Base-by-base conservation (phyloP, 2,888 invertebrate species). In the Apodemia duryi region DNA sequence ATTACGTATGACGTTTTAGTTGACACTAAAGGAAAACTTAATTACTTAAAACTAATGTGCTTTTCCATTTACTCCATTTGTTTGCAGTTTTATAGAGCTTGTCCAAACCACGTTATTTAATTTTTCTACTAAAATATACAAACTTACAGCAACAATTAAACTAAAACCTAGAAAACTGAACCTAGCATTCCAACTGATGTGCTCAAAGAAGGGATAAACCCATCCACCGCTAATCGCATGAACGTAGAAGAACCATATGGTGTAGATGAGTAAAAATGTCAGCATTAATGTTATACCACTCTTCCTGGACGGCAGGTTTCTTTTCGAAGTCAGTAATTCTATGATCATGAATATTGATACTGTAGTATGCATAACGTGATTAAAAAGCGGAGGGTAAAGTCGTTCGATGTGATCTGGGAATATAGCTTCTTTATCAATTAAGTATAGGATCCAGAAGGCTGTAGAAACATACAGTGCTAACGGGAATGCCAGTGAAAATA, bases 121-220 rank as follows among this genome's bases (percentile, higher is more conserved):
- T 69, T 93, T 93, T 79, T 97, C 96, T 5, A 97, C 97, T 28
- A 94, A 73, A 54, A 95, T 77, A 82, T 97, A 97, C 38, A 96
- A 86, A 1, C 80, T 76, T n/a, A 93, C 71, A 3, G 88, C 90
- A 52, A 95, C 86, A 0, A 85, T 77, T n/a, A 95, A 82, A 66
- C 95, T 93, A 1, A 85, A 83, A 1, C 86, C 70, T 75, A 96
- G 94, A 86, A 98, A 97, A 2, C 94, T 81, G n/a, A 94, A 87
- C 73, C 96, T 93, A 67, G 94, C 86, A 1, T 95, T 93, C 77
- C 94, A 87, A 75, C 94, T 93, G 61, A 98, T 83, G 0, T 96
- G 94, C 32, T 95, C 93, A 71, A 98, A 92, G 28, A 98, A 93
- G 0, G 98, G 98, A 81, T 98, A 98, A 0, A 97, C 97, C 98